Evolutionary conservation across 2,888 invertebrate species (phyloP).

Genomic region (Hydraecia micacea): DNA sequence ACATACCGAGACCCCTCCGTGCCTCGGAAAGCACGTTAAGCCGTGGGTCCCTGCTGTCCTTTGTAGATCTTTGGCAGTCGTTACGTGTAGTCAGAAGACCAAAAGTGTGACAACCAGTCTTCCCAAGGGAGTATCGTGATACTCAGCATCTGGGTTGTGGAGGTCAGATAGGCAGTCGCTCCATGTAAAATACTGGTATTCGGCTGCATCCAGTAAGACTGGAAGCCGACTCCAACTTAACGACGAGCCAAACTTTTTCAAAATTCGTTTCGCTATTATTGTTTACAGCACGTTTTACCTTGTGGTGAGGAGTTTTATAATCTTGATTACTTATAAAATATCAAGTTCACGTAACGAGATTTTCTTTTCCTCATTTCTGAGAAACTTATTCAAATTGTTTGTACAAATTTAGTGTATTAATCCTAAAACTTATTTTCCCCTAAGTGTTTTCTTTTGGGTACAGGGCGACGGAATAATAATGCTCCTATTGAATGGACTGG

Average conservation of each 20-base stretch:
- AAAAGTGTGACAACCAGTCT: not conserved
- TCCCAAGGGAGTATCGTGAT: not conserved
- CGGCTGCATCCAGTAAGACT: no score
- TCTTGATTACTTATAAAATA: not conserved
- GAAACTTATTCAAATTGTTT: not conserved
- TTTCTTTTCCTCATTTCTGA: slow-evolving; percentile 3
- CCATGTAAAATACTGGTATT: no score
- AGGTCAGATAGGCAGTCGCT: no score
- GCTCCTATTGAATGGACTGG: not conserved
- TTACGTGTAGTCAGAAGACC: not conserved
- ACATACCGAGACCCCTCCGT: not conserved
- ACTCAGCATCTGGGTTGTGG: no score
- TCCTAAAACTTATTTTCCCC: not conserved
- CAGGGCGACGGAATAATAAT: not conserved
- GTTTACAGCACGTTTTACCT: not conserved
- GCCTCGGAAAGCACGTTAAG: not conserved
- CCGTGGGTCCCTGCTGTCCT: not conserved
- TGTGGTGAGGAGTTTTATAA: not conserved
- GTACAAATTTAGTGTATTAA: not conserved
- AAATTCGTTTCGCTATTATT: not conserved
- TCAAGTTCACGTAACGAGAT: not conserved
- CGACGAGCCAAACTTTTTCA: not conserved
- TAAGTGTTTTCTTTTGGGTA: not conserved
- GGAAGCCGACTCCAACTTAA: not conserved
- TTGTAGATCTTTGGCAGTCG: not conserved